Evolutionary conservation across 2,113 vertebrate species (phyloP), one percentile per base, ranked within the genome.

Genomic region (Odocoileus hemionus): DNA sequence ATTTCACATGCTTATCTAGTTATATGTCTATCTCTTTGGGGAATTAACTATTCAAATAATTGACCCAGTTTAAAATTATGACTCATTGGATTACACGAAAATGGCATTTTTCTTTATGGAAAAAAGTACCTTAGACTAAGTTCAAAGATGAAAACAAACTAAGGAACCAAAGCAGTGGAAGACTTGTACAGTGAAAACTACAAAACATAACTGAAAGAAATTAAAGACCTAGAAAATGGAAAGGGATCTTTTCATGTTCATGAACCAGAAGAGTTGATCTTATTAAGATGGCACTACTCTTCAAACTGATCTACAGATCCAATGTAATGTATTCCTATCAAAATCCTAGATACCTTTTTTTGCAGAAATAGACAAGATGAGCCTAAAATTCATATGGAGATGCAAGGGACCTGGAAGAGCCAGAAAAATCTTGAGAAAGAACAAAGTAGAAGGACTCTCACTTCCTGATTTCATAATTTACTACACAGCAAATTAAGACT

Each of bases 1-100:
- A 57, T 76, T 86, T 82, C 45, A 45, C 47, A 76, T n/a, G 14
- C 58, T 74, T 86, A 86, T 79, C 60, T 86, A 86, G 45, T 13
- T 30, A 86, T 9, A 39, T 13, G 23, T 47, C 58, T 70, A 23
- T 70, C 30, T 83, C 60, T 74, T 25, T 74, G 52, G 39, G 25
- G 52, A 83, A 57, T 83, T 30, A 70, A 45, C 30, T 70, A 89
- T 47, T 79, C 39, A 89, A 82, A 82, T 57, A 89, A 70, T 70
- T 89, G 60, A 17, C 33, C 58, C 50, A 89, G 45, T 90, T 95
- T 60, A 84, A 94, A 95, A 83, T 70, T 89, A 89, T 89, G n/a
- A 89, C 11, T 43, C 61, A 91, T 64, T 78, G 86, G 80, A 55
- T 36, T 79, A 79, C 28, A 64, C 45, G 61, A 91, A 86, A 90